These are phyloP conservation scores for Morone chrysops DNA, from an alignment of 2,113 vertebrate genomes.

Conservation along the genomic window DNA sequence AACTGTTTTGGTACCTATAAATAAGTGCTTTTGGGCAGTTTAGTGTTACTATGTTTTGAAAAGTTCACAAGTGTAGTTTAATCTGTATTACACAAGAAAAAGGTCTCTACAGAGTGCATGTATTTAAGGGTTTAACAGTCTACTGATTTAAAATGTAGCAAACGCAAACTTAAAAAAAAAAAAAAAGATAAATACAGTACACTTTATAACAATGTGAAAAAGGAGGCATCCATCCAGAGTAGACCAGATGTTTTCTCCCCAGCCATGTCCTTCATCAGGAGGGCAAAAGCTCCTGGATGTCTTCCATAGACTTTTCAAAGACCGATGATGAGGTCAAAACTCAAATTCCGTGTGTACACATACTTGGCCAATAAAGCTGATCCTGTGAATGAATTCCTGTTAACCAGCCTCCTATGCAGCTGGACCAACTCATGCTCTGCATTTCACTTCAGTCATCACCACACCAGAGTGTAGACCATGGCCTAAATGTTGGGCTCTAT, in stretches of 20 bases:
- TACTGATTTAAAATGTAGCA: background rate
- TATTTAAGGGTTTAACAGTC: background rate
- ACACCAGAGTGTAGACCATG: slow-evolving; percentile 35
- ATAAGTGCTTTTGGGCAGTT: no score
- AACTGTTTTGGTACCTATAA: no score
- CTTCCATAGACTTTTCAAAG: no score
- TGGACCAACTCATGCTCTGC: background rate
- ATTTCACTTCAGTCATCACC: background rate
- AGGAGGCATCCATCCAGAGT: no score
- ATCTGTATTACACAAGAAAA: background rate
- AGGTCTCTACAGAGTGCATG: background rate
- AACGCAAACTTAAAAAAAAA: no score
- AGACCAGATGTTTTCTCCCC: no score
- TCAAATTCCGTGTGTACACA: background rate
- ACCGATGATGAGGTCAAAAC: background rate
- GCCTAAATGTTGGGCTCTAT: slow-evolving; percentile 57
- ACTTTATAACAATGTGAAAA: no score
- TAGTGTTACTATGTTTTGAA: no score
- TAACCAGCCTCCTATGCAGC: background rate
- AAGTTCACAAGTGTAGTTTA: background rate
- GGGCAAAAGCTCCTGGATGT: no score
- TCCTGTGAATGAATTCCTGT: background rate
- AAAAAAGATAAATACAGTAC: no score
- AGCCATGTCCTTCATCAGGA: no score
- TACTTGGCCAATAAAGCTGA: background rate